Conservation (phyloP, 2,113 vertebrate species). For the Chloropsis hardwickii region DNA sequence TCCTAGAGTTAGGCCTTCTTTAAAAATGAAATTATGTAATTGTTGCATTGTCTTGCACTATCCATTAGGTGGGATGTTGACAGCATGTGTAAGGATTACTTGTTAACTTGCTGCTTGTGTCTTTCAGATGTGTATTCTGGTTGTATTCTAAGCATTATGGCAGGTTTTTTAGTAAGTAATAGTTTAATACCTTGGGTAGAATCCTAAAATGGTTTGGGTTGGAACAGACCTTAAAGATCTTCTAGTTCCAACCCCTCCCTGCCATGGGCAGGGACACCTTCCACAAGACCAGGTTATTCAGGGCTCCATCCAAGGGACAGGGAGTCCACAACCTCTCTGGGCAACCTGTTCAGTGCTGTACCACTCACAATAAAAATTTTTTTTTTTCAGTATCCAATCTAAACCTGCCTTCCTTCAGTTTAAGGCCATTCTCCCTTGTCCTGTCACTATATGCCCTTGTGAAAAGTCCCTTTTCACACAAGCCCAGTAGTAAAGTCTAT, state of each 20-base stretch:
- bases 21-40: not conserved
- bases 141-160: not conserved
- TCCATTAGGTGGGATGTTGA: not conserved
- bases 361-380: not conserved
- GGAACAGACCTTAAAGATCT: not conserved
- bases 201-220: not conserved
- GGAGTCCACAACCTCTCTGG: not conserved
- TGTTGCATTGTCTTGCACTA: not conserved
- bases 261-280: not conserved
- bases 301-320: fast-evolving
- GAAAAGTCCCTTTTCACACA: not conserved
- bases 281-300: not conserved
- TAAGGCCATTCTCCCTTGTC: not conserved
- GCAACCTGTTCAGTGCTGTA: not conserved
- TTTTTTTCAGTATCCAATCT: not conserved
- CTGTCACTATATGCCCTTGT: not conserved
- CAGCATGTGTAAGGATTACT: not conserved
- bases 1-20: not conserved
- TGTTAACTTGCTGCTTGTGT: not conserved
- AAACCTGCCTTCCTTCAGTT: not conserved
- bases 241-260: not conserved
- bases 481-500: not conserved
- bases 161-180: not conserved
- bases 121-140: not conserved
- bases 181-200: not conserved